Percentiles rank a stretch among this genome's conserved stretches.
Evolutionary conservation across 2,113 vertebrate genomes (phyloP).

Genomic region (Chaetodon auriga): DNA sequence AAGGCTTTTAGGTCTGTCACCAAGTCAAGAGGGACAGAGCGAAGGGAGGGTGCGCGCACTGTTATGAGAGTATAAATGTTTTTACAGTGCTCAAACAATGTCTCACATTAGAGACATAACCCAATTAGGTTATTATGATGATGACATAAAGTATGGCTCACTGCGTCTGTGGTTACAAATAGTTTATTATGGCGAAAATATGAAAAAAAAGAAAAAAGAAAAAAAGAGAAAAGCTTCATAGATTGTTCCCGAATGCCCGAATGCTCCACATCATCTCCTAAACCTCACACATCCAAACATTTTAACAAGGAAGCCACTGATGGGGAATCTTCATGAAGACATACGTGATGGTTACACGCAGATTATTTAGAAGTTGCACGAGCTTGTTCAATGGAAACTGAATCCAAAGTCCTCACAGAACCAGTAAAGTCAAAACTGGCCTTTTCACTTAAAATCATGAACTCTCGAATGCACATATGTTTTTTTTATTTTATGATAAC

Average conservation of each 20-base stretch:
- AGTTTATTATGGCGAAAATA: conserved; percentile 26
- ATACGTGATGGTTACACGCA: background rate
- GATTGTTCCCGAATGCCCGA: background rate
- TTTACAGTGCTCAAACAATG: conserved; percentile 69
- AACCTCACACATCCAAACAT: conserved; percentile 3
- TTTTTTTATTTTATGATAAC: background rate
- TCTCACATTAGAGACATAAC: conserved; percentile 48
- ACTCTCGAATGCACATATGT: background rate
- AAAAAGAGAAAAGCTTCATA: background rate
- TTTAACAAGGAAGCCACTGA: background rate
- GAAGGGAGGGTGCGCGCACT: conserved; percentile 76
- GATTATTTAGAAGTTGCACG: conserved; percentile 16
- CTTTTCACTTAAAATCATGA: background rate
- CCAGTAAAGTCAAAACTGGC: background rate
- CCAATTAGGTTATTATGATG: conserved; percentile 58
- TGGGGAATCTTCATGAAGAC: background rate
- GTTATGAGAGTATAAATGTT: conserved; percentile 72
- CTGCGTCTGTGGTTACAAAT: conserved; percentile 16
- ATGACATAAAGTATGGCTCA: conserved; percentile 18
- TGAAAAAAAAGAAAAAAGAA: background rate
- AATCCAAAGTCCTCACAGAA: conserved; percentile 8
- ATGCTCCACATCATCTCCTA: background rate
- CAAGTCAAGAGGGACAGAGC: conserved; percentile 86
- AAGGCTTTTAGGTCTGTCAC: conserved; percentile 96
- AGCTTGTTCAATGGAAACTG: conserved; percentile 4